A percentile compares a stretch with the other conserved stretches of the same genome.
Conservation (phyloP, 2,113 vertebrate genomes). For the Cebidichthys violaceus region DNA sequence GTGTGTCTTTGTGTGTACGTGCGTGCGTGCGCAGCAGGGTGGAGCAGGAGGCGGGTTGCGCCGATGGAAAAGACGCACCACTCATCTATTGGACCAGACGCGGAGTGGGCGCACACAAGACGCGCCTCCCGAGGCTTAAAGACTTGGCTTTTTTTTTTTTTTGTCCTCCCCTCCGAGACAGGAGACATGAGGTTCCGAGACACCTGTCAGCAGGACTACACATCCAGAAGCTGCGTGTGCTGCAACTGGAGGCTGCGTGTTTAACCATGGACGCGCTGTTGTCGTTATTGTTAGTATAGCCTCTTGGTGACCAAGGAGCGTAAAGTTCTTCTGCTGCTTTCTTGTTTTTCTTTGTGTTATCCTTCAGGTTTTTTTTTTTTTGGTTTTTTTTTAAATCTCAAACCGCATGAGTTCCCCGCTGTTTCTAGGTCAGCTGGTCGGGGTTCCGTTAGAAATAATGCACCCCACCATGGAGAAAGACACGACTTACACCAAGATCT, state of each 20-base stretch:
- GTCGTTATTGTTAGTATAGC: constrained; percentile 9
- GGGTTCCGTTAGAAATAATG: constrained; percentile 86
- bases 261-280: constrained; percentile 51
- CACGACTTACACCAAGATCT: constrained; percentile 96
- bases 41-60: constrained; percentile 60
- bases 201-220: constrained; percentile 58
- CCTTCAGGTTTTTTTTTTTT: background rate
- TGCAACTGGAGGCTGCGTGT: constrained; percentile 26
- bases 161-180: constrained; percentile 32
- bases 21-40: constrained; percentile 26
- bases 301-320: constrained; percentile 15
- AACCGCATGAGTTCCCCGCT: constrained; percentile 68
- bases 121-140: constrained; percentile 34
- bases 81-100: constrained; percentile 70
- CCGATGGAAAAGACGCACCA: constrained; percentile 70
- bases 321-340: constrained; percentile 54
- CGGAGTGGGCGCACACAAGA: constrained; percentile 41
- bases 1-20: background rate
- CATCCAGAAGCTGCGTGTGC: constrained; percentile 22
- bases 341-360: constrained; percentile 25
- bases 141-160: constrained; percentile 28
- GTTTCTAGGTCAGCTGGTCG: constrained; percentile 78
- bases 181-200: constrained; percentile 55
- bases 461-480: constrained; percentile 91
- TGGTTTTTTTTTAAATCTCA: background rate